Evolutionary conservation across 2,888 invertebrate species (phyloP), one percentile per base, ranked within the genome.

Genomic region (Rhyacophila evoluta): DNA sequence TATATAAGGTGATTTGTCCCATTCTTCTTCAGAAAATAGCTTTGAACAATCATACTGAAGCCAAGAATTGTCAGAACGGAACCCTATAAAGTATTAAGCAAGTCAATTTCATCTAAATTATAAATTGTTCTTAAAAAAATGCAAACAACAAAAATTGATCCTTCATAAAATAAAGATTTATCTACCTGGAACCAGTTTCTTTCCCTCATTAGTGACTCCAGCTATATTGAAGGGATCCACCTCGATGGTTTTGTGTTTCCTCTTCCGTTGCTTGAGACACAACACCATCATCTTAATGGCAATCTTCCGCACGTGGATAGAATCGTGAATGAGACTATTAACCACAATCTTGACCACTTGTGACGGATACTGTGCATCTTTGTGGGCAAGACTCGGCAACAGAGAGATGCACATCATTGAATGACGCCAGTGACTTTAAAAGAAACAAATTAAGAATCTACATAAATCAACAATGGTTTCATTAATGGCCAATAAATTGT

Each of bases 391-490:
- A 84, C 92, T 90, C 1, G 91, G 91, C 6, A 97, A 87, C 87
- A 97, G 92, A 81, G 92, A 92, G 85, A 95, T 91, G 0, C 94
- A 94, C 86, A 96, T 91, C 82, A 93, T 91, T 73, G 94, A 91
- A 82, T 95, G 95, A 71, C 96, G 92, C 97, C 97, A 97, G 85
- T 95, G 95, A 25, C 94, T 94, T 84, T 70, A 87, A 84, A 73
- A 84, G 69, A 29, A 78, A 68, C 10, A 67, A 15, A n/a, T n/a
- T n/a, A n/a, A n/a, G n/a, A n/a, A n/a, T n/a, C n/a, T n/a, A n/a
- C n/a, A n/a, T n/a, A n/a, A n/a, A n/a, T n/a, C n/a, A n/a, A n/a
- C n/a, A n/a, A n/a, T n/a, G n/a, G n/a, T n/a, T n/a, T n/a, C n/a
- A n/a, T n/a, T n/a, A n/a, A n/a, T n/a, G n/a, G n/a, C n/a, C n/a